phyloP scores from a whole-genome alignment of 1,140 invertebrate genomes.

The Lepidostoma basale region DNA sequence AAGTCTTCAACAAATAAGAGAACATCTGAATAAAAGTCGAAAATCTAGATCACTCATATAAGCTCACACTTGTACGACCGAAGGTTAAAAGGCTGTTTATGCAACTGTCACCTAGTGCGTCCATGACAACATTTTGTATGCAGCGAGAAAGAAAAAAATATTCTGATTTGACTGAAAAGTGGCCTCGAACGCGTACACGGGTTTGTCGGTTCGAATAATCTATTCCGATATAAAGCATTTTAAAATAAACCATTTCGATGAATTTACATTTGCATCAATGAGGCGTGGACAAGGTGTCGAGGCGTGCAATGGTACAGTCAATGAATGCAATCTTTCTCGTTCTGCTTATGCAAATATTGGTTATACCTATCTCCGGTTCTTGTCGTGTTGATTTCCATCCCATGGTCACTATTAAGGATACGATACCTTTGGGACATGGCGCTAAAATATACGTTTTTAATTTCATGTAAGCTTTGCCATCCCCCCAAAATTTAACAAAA shows the following conservation, averaged over 20 bases:
- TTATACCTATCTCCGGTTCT: no score
- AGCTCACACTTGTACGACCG: no score
- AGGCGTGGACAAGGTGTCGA: background rate
- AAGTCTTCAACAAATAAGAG: background rate
- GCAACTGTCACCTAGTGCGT: constrained; percentile 38
- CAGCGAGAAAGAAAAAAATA: constrained; percentile 36
- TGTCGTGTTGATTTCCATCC: no score
- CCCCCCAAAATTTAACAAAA: no score
- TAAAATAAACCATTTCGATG: background rate
- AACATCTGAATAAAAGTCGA: no score
- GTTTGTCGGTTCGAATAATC: constrained; percentile 12
- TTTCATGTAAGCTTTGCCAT: no score
- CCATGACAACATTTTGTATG: constrained; percentile 27
- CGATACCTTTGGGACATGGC: no score
- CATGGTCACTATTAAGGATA: no score
- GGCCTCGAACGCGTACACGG: constrained; percentile 33
- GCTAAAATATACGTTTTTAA: no score
- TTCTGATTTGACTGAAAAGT: constrained; percentile 29
- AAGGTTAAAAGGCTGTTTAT: constrained; percentile 38
- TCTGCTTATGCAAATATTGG: background rate
- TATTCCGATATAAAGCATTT: background rate
- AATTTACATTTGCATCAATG: constrained; percentile 15
- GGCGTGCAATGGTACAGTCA: background rate
- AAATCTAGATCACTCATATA: no score
- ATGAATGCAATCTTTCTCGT: background rate